phyloP scores from a whole-genome alignment of 2,797 vertebrate species.

The Pseudochirops cupreus region DNA sequence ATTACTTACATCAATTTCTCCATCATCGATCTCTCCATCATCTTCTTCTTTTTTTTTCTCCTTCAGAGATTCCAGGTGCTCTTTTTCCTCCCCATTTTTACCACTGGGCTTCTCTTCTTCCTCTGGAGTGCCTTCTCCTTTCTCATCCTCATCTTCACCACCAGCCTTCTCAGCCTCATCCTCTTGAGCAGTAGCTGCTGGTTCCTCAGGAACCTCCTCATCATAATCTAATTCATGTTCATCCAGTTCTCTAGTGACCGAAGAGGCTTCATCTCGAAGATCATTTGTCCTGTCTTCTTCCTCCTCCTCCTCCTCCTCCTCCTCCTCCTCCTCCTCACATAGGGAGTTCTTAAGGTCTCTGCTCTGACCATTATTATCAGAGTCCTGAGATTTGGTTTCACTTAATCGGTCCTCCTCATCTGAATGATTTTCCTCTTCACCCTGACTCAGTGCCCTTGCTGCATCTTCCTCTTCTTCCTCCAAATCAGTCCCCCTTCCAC shows the following conservation, averaged over 20 bases:
- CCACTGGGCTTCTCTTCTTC: constrained; percentile 81
- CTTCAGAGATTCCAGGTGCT: constrained; percentile 88
- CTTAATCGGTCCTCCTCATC: constrained; percentile 87
- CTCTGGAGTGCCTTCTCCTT: constrained; percentile 84
- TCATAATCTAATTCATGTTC: constrained; percentile 99
- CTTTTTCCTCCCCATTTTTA: constrained; percentile 86
- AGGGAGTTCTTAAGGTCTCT: constrained; percentile 78
- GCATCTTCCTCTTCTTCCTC: constrained; percentile 86
- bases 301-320: constrained; percentile 78
- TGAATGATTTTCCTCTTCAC: constrained; percentile 80
- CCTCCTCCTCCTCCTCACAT: constrained; percentile 63
- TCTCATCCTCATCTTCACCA: constrained; percentile 91
- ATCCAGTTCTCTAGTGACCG: constrained; percentile 95
- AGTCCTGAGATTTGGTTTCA: constrained; percentile 90
- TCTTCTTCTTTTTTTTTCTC: constrained; percentile 97
- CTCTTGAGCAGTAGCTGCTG: constrained; percentile 84
- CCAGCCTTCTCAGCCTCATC: constrained; percentile 90
- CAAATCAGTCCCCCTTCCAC: constrained; percentile 71
- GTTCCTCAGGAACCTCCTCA: constrained; percentile 97
- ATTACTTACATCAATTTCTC: constrained; percentile 97
- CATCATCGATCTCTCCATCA: constrained; percentile 97
- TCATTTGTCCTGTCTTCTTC: constrained; percentile 88
- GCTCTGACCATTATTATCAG: constrained; percentile 85
- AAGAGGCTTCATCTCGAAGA: constrained; percentile 93
- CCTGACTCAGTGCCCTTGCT: constrained; percentile 79